Evolutionary conservation across 2,888 invertebrate species (phyloP).

Genomic region (Plusia festucae): DNA sequence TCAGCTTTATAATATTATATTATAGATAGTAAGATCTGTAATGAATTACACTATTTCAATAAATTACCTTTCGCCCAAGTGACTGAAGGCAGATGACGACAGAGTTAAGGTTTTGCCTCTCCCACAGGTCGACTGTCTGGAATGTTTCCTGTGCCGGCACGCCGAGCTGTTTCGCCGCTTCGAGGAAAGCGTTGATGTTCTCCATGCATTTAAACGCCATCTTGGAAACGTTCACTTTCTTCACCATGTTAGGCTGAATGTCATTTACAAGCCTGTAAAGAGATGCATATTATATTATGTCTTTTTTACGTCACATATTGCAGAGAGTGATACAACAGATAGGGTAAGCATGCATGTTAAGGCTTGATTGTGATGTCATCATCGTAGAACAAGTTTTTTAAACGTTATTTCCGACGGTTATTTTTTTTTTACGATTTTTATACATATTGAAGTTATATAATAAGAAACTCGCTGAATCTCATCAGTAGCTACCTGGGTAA

Average conservation of each 20-base stretch:
- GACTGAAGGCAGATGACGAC: conserved; percentile 98
- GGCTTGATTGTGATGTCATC: background rate
- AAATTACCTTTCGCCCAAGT: conserved; percentile 96
- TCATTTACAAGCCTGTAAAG: conserved; percentile 94
- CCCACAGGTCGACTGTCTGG: conserved; percentile 99
- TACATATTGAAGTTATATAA: no score
- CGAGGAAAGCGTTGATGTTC: conserved; percentile 98
- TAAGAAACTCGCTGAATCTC: background rate
- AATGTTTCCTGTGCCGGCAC: conserved; percentile 98
- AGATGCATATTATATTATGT: background rate
- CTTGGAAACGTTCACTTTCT: conserved; percentile 96
- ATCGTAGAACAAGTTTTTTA: background rate
- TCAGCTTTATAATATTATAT: no score
- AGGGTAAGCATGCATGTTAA: background rate
- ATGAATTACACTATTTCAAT: background rate
- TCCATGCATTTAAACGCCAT: conserved; percentile 99
- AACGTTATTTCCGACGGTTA: background rate
- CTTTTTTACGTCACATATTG: background rate
- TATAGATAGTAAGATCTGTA: no score
- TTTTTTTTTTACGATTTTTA: background rate
- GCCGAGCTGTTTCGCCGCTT: conserved; percentile 95
- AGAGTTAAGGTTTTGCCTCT: conserved; percentile 98
- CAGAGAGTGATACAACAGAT: background rate
- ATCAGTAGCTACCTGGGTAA: background rate
- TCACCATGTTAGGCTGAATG: conserved; percentile 95